Base-by-base conservation (phyloP, 2,888 invertebrate genomes). In the Mesorhabditis belari region DNA sequence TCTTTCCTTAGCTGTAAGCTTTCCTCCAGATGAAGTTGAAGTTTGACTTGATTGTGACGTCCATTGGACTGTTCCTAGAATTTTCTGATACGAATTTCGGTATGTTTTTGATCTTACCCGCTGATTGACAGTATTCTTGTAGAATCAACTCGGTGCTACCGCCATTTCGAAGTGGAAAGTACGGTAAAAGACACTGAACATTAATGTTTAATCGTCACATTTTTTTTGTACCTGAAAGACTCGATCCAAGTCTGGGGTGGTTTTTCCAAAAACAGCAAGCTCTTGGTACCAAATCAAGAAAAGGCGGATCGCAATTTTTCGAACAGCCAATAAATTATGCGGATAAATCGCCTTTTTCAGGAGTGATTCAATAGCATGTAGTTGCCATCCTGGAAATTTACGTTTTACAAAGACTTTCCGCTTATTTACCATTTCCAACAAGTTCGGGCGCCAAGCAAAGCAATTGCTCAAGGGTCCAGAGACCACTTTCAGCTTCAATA, bases 211-310 rank as follows among this genome's bases (percentile, higher is more conserved):
- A 17, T 35, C 44, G 12, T n/a, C 12, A 35, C 12, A 17, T n/a
- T n/a, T 35, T 35, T 35, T 35, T 35, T 17, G 12, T 35, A 35
- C 44, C 44, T 78, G 75, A 61, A 80, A 80, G 3, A 79, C 77
- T 23, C 70, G 59, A 52, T 72, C 74, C 57, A 72, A 57, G 17
- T 72, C 69, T 0, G 65, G 65, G 19, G 65, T 67, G 3, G 64
- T 63, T 52, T 70, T 73, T 69, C 79, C 69, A 63, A 68, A 73
- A 0, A 74, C 74, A 25, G 77, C 73, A 12, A 80, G 63, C 19
- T 70, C 72, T 55, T 80, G 80, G 63, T 80, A 80, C 66, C 77
- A 80, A 12, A 78, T 69, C 3, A 80, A 62, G 61, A 81, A 80
- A 3, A 81, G 65, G 3, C 80, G 69, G 26, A 79, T 75, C 23